Evolutionary conservation across 2,888 invertebrate species (phyloP).

Genomic region (Phanerotoma sp.): DNA sequence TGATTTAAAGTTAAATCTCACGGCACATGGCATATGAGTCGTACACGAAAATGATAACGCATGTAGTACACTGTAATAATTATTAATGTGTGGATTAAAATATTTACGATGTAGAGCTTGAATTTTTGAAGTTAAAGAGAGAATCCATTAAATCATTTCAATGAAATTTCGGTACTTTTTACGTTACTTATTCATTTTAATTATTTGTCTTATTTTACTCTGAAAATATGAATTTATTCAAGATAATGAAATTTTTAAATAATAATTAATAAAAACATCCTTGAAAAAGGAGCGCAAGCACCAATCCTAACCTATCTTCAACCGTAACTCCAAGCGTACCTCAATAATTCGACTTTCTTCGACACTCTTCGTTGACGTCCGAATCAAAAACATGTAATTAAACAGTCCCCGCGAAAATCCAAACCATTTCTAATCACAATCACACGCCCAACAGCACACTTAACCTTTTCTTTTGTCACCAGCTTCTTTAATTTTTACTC

Average conservation of each 20-base stretch:
- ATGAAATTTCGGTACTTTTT: no score
- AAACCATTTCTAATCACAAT: slow-evolving; percentile 13
- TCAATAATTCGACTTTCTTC: background rate
- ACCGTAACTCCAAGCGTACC: background rate
- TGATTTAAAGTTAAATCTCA: slow-evolving; percentile 17
- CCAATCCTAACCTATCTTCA: slow-evolving; percentile 31
- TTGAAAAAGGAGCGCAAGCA: slow-evolving; percentile 4
- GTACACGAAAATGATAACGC: background rate
- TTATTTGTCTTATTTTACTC: no score
- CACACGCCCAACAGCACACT: background rate
- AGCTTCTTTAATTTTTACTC: background rate
- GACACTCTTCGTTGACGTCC: slow-evolving; percentile 1
- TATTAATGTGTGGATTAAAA: no score
- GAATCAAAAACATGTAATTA: slow-evolving; percentile 1
- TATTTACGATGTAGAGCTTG: no score
- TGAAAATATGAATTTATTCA: no score
- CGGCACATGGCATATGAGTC: background rate
- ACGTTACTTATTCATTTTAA: no score
- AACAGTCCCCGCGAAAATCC: slow-evolving; percentile 8
- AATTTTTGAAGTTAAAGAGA: no score
- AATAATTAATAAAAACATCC: background rate
- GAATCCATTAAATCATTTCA: no score
- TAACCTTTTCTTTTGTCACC: background rate
- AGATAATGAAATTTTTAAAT: no score
- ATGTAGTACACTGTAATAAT: background rate